phyloP scores from a whole-genome alignment of 2,113 vertebrate species.

The Corvus hawaiiensis region DNA sequence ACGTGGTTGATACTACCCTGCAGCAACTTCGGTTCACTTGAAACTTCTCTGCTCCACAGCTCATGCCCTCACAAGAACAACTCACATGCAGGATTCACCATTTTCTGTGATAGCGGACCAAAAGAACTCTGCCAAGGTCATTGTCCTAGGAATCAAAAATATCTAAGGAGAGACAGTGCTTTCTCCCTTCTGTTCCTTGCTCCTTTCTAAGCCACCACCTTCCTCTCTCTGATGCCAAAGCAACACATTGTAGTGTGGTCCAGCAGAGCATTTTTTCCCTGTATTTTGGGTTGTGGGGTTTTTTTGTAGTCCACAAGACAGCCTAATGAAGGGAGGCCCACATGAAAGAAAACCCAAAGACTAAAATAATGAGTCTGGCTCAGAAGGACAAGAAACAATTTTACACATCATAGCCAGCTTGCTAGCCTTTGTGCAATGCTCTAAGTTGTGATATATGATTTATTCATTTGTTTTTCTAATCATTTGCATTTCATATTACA shows the following conservation, averaged over 20 bases:
- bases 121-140: background rate
- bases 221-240: background rate
- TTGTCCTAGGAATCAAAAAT: background rate
- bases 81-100: background rate
- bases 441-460: slow-evolving; percentile 7
- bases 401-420: slow-evolving; percentile 3
- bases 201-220: background rate
- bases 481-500: background rate
- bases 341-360: slow-evolving; percentile 48
- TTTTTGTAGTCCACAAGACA: slow-evolving; percentile 15
- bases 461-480: background rate
- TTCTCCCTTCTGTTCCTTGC: background rate
- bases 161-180: background rate
- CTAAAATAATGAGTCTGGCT: slow-evolving; percentile 38
- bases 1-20: background rate
- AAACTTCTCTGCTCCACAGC: background rate
- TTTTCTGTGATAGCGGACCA: background rate
- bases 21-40: background rate
- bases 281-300: background rate
- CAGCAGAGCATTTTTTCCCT: background rate
- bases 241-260: background rate
- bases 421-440: background rate
- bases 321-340: slow-evolving; percentile 32
- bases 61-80: rapidly evolving
- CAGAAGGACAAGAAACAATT: slow-evolving; percentile 7